phyloP scores from a whole-genome alignment of 2,888 invertebrate genomes.

The Helobdella robusta region DNA sequence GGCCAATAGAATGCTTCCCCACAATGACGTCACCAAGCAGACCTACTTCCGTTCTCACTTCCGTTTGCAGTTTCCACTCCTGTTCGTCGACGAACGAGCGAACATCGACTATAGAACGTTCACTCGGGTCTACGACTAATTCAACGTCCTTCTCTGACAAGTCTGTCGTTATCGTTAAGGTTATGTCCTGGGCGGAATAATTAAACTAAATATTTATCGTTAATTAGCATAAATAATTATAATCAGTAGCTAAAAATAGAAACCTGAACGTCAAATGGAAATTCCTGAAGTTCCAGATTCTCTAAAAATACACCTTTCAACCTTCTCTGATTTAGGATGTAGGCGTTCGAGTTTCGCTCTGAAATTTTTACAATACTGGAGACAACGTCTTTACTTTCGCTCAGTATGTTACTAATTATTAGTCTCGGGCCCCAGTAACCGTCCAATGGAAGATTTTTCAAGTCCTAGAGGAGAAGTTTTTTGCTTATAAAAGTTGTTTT shows the following conservation, averaged over 20 bases:
- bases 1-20: not conserved
- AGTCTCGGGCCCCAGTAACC: slow-evolving; percentile 43
- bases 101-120: not conserved
- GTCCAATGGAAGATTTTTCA: too few relatives aligned
- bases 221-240: too few relatives aligned
- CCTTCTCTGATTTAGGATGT: slow-evolving; percentile 40
- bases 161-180: slow-evolving; percentile 43
- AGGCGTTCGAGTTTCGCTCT: slow-evolving; percentile 37
- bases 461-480: too few relatives aligned
- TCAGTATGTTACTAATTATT: slow-evolving; percentile 43
- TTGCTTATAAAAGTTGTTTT: too few relatives aligned
- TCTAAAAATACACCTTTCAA: slow-evolving; percentile 41
- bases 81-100: slow-evolving; percentile 46
- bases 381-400: slow-evolving; percentile 38
- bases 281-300: slow-evolving; percentile 44
- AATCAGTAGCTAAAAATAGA: too few relatives aligned
- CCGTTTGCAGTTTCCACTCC: slow-evolving; percentile 34
- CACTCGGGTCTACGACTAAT: slow-evolving; percentile 40
- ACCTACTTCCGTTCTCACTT: not conserved
- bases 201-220: too few relatives aligned
- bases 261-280: slow-evolving; percentile 48
- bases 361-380: slow-evolving; percentile 24
- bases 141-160: slow-evolving; percentile 41
- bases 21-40: slow-evolving; percentile 5
- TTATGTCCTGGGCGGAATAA: slow-evolving; percentile 45